phyloP scores from a whole-genome alignment of 2,113 vertebrate genomes.

The Cariama cristata region DNA sequence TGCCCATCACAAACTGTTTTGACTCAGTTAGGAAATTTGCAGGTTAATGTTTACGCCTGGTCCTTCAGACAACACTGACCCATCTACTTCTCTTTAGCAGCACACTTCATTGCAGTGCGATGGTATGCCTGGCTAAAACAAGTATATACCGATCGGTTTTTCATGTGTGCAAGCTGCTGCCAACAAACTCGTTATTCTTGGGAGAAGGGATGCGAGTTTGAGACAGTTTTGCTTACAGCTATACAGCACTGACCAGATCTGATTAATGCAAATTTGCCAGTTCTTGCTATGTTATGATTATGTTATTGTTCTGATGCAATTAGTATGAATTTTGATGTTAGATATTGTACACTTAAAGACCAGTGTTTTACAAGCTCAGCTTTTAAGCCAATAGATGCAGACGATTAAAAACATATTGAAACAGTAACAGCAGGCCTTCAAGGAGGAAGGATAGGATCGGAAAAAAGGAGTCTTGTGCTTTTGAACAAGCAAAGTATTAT shows the following conservation, averaged over 20 bases:
- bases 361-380: neutral
- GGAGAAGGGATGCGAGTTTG: neutral
- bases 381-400: neutral
- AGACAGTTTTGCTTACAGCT: neutral
- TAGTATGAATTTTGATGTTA: neutral
- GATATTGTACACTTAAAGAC: neutral
- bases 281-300: neutral
- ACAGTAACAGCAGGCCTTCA: neutral
- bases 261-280: neutral
- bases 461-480: neutral
- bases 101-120: neutral
- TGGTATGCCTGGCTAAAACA: neutral
- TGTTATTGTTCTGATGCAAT: neutral
- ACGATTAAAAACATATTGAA: neutral
- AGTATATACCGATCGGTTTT: fast-evolving
- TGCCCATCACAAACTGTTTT: neutral
- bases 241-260: neutral
- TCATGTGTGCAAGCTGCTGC: neutral
- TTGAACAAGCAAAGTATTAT: neutral
- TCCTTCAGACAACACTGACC: neutral
- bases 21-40: neutral
- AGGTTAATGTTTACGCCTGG: conserved; percentile 1
- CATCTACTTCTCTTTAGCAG: neutral
- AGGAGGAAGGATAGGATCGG: neutral
- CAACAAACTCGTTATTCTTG: neutral